These are phyloP conservation scores for Stratiomys singularior DNA, from an alignment of 2,888 invertebrate genomes.

Conservation along the genomic window DNA sequence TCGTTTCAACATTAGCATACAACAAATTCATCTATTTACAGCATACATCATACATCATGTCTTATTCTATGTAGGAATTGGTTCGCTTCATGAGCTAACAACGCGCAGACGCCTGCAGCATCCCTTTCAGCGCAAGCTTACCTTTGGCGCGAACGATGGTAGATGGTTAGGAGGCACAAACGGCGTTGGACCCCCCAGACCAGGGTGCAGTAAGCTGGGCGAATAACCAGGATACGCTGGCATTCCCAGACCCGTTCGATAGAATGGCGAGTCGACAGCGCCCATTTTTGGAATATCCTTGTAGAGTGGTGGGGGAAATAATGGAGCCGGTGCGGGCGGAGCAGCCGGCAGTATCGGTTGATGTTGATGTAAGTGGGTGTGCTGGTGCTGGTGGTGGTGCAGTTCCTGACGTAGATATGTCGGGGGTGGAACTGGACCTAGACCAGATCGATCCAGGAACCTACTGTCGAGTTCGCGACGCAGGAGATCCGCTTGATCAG, in stretches of 20 bases:
- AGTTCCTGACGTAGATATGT: conserved; percentile 84
- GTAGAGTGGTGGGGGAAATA: conserved; percentile 77
- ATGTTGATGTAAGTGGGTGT: conserved; percentile 90
- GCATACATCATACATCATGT: conserved; percentile 7
- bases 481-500: conserved; percentile 84
- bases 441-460: conserved; percentile 87
- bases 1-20: background rate
- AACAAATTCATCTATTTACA: conserved; percentile 44
- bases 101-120: background rate
- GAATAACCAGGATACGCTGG: conserved; percentile 82
- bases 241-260: conserved; percentile 77
- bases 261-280: conserved; percentile 80
- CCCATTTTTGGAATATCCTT: conserved; percentile 90
- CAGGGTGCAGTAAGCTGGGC: conserved; percentile 81
- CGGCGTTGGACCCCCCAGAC: conserved; percentile 80
- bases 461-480: conserved; percentile 90
- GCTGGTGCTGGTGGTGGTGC: conserved; percentile 94
- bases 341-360: conserved; percentile 76
- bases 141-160: conserved; percentile 90
- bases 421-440: conserved; percentile 66
- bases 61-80: background rate
- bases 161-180: conserved; percentile 90
- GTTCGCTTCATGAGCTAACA: too few relatives aligned
- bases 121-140: conserved; percentile 62
- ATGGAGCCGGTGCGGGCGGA: conserved; percentile 67